A percentile compares a stretch with the other conserved stretches of the same genome.
These are phyloP conservation scores for Noctua comes DNA, from an alignment of 2,888 invertebrate genomes.

Conservation along the genomic window DNA sequence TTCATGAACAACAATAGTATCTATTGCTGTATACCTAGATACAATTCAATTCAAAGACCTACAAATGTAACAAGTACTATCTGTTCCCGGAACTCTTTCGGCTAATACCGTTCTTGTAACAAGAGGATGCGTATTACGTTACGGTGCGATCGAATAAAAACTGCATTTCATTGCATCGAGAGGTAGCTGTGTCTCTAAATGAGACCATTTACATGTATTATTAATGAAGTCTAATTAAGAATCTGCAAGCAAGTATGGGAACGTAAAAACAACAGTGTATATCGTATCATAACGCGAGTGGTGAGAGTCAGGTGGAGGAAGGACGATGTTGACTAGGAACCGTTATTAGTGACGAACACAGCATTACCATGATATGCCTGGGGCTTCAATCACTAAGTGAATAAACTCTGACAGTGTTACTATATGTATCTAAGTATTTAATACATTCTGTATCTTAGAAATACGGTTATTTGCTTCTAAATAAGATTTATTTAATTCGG, in stretches of 20 bases:
- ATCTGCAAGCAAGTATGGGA: conserved; percentile 32
- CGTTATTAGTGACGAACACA: conserved; percentile 38
- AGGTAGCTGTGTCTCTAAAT: conserved; percentile 25
- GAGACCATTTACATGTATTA: conserved; percentile 50
- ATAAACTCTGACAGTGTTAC: conserved; percentile 28
- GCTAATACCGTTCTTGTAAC: conserved; percentile 15
- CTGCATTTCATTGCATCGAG: conserved; percentile 30
- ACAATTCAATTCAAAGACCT: conserved; percentile 60
- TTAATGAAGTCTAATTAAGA: conserved; percentile 46
- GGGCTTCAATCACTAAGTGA: conserved; percentile 29
- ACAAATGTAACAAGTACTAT: conserved; percentile 46
- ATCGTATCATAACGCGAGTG: conserved; percentile 3
- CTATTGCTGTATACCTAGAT: conserved; percentile 62
- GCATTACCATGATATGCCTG: conserved; percentile 17
- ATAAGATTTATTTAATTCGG: neutral
- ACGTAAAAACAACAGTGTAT: conserved; percentile 37
- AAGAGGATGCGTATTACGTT: conserved; percentile 22
- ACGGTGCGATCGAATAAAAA: conserved; percentile 41
- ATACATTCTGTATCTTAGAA: neutral
- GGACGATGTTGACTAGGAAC: conserved; percentile 24
- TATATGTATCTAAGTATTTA: neutral
- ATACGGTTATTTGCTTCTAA: neutral
- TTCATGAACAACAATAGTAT: conserved; percentile 68
- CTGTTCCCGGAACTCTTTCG: conserved; percentile 56
- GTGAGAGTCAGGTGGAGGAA: conserved; percentile 9